Base-by-base conservation (phyloP, 2,797 vertebrate species). In the Eurystomus glaucurus region DNA sequence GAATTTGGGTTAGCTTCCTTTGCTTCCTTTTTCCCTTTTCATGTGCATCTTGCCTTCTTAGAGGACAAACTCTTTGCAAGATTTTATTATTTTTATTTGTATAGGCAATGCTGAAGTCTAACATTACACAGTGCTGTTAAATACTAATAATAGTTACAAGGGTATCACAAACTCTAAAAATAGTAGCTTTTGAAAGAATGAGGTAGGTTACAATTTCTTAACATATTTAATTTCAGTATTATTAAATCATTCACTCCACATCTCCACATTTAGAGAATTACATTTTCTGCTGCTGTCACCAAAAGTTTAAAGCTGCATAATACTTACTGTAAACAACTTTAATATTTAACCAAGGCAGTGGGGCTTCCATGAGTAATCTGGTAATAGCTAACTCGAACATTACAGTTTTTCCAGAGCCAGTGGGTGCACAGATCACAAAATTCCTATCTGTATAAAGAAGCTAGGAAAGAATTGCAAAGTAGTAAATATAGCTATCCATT, bases 251-350 rank as follows among this genome's bases (percentile, higher is more conserved):
- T 74, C 61, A 13, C 7, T 65, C 51, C 43, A 90, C 35, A 70
- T 64, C n/a, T 81, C 51, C 46, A 64, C 13, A 46, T n/a, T 82
- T 15, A 15, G 41, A 90, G 66, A 92, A 91, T 20, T 4, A 68
- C 37, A 71, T 89, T 75, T 91, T 89, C 80, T 92, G 46, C 48
- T 76, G 76, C 55, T 81, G 58, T 66, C 70, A 92, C 46, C 79
- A 90, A 92, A 81, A 94, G 10, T 70, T 87, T 77, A 92, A 90
- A 91, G 46, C 54, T 62, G 72, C 31, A 55, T n/a, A 79, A 90
- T 97, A 98, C 99, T 99, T 97, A 99, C 99, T 99, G 88, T 99
- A 99, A 88, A 99, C 99, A 98, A 99, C 99, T 99, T 99, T 99
- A 98, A 99, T 98, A 79, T 99, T 99, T 88, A 97, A 98, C 99